Base-by-base conservation (phyloP, 2,113 vertebrate genomes). In the Aegithalos caudatus region DNA sequence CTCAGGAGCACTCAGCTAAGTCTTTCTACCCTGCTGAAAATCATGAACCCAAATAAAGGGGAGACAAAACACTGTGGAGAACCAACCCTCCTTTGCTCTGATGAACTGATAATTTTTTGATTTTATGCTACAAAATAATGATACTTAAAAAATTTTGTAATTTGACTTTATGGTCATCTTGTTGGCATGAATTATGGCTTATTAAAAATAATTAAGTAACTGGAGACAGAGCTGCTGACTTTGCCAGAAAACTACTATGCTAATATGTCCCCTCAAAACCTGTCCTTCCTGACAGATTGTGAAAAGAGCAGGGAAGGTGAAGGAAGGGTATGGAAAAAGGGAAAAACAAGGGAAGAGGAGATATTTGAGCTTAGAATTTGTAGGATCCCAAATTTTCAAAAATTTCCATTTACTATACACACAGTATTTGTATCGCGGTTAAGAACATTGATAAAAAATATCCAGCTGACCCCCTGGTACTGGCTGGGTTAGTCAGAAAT, bases 1-100 rank as follows among this genome's bases (percentile, higher is more conserved):
- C 51, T 81, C 54, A 40, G 23, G 28, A 72, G 18, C 37, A 23
- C 33, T 62, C 47, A 91, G 40, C 15, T 31, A 81, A 84, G 37
- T 4, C 31, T 74, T 22, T 74, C 16, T 11, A 60, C 3, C 3
- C 27, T 0, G 0, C 3, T 27, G 13, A 45, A 81, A 86, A 48
- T 50, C 53, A 67, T 16, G 91, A 84, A 81, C 3, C 3, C 12
- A 20, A 81, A 12, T 33, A 37, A 86, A 67, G 8, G 28, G 24
- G 14, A 95, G 31, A 62, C 12, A 78, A 94, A 92, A 56, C 31
- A 60, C 7, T 38, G 7, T 27, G 42, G 28, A 87, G 33, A 82
- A 58, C 10, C 31, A 89, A 18, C 0, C 2, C 6, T 5, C 2
- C 14, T 51, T 25, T 45, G 3, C 72, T 61, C 24, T 87, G 33